Evolutionary conservation across 2,888 invertebrate genomes (phyloP).

Genomic region (Rhyacophila evoluta): DNA sequence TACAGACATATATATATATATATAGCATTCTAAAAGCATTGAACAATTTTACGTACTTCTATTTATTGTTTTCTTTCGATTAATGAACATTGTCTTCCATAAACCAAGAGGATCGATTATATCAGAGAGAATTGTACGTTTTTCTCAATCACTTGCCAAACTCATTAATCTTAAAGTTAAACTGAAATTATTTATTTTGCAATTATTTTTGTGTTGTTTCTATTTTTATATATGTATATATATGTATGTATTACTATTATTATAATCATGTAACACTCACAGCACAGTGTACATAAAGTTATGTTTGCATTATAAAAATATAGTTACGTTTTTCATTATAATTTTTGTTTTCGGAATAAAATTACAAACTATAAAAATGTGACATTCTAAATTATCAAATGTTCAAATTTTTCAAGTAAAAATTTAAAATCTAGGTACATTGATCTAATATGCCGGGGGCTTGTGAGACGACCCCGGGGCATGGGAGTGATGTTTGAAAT

Average conservation of each 20-base stretch:
- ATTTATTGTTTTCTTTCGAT: too few species aligned
- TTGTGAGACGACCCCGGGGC: background rate
- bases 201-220: conserved; percentile 39
- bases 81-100: background rate
- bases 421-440: conserved; percentile 13
- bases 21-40: too few species aligned
- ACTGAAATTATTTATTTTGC: conserved; percentile 3
- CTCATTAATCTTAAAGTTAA: background rate
- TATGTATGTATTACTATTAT: conserved; percentile 25
- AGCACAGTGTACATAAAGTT: conserved; percentile 51
- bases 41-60: too few species aligned
- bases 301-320: conserved; percentile 37
- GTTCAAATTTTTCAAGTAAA: conserved; percentile 28
- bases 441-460: background rate
- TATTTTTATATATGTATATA: conserved; percentile 39
- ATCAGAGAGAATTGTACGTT: background rate
- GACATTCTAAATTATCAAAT: conserved; percentile 8
- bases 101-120: background rate
- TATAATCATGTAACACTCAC: conserved; percentile 21
- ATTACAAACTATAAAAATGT: conserved; percentile 12
- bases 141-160: background rate
- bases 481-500: background rate
- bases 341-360: conserved; percentile 16
- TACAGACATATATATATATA: too few species aligned
- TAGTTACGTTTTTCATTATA: conserved; percentile 3